Evolutionary conservation across 2,888 invertebrate species (phyloP).

Genomic region (Temnothorax unifasciatus): DNA sequence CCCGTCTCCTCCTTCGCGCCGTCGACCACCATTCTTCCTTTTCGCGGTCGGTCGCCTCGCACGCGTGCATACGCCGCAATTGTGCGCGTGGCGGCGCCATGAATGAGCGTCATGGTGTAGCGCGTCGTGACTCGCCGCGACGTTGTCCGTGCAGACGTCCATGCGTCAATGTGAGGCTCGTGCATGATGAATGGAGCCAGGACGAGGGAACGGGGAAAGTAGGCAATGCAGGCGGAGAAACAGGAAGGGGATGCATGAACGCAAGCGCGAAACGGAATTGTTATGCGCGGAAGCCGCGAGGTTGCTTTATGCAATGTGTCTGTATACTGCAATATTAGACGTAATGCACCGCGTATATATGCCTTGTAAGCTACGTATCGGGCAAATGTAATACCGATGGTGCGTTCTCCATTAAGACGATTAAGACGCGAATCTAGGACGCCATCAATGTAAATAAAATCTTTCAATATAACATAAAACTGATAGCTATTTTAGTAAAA

Average conservation of each 20-base stretch:
- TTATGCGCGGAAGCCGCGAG: conserved; percentile 35
- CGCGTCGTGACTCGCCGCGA: conserved; percentile 56
- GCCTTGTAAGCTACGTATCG: background rate
- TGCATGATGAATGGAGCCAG: conserved; percentile 65
- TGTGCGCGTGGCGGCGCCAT: conserved; percentile 66
- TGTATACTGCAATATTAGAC: conserved; percentile 23
- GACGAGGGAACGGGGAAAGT: conserved; percentile 35
- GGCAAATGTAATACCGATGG: conserved; percentile 2
- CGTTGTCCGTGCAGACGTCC: conserved; percentile 53
- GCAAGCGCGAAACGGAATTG: conserved; percentile 28
- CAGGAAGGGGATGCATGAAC: conserved; percentile 4
- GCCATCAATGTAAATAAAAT: background rate
- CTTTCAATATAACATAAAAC: conserved; percentile 3
- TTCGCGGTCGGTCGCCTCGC: conserved; percentile 54
- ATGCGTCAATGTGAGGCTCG: conserved; percentile 59
- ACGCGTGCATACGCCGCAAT: conserved; percentile 55
- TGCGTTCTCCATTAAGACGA: conserved; percentile 22
- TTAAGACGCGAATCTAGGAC: background rate
- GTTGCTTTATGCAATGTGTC: conserved; percentile 26
- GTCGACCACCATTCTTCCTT: conserved; percentile 33
- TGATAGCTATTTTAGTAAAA: background rate
- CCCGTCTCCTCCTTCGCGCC: conserved; percentile 27
- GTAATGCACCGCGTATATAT: conserved; percentile 31
- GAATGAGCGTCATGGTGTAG: conserved; percentile 68
- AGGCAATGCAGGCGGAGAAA: background rate